Evolutionary conservation across 2,797 vertebrate species (phyloP).

Genomic region (Pipistrellus nathusii): DNA sequence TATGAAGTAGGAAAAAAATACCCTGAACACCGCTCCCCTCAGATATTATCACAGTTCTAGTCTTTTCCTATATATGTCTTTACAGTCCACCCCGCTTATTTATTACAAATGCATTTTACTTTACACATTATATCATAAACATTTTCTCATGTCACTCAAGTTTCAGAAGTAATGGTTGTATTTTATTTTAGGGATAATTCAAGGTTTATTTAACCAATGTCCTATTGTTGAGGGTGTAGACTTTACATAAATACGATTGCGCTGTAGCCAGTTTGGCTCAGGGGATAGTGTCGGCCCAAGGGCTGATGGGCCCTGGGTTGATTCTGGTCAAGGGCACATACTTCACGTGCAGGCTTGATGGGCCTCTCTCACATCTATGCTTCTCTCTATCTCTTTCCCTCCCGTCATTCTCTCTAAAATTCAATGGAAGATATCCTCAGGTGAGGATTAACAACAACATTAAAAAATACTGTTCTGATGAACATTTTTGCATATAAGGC

Average conservation of each 20-base stretch:
- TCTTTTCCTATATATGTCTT: neutral
- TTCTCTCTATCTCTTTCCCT: no score
- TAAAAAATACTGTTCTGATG: neutral
- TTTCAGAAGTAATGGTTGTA: slow-evolving; percentile 9
- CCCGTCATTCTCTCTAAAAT: no score
- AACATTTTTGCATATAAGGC: neutral
- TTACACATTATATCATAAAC: neutral
- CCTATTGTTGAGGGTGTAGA: neutral
- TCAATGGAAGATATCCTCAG: no score
- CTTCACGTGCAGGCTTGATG: no score
- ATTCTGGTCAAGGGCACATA: no score
- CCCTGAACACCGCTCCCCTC: neutral
- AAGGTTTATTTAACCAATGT: slow-evolving; percentile 8
- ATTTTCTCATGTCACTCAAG: neutral
- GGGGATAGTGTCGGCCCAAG: no score
- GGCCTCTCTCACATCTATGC: no score
- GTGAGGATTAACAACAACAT: no score
- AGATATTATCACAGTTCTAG: neutral
- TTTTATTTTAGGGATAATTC: slow-evolving; percentile 13
- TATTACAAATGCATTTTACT: neutral
- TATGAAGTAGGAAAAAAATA: neutral
- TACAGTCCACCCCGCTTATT: neutral
- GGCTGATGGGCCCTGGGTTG: no score
- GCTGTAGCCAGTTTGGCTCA: no score
- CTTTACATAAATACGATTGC: neutral